Evolutionary conservation across 2,797 vertebrate species (phyloP).

Genomic region (Salmo trutta): DNA sequence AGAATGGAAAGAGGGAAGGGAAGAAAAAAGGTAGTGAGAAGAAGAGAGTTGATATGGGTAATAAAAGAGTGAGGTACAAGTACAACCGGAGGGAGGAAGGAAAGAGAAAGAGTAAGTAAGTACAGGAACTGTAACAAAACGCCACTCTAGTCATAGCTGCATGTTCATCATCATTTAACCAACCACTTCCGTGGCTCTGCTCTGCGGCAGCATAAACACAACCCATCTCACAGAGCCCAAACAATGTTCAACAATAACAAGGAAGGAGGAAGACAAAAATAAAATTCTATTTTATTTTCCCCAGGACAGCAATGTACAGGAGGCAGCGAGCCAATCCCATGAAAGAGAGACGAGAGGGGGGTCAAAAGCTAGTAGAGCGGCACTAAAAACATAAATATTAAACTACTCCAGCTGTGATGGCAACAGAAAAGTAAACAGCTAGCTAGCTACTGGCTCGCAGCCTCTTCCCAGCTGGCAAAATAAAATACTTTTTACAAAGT

Average conservation of each 20-base stretch:
- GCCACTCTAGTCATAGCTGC: not conserved
- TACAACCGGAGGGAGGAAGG: not conserved
- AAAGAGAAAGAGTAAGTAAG: not conserved
- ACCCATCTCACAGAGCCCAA: not conserved
- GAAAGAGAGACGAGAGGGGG: not conserved
- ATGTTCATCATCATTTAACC: conserved; percentile 2
- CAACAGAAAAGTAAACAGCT: not conserved
- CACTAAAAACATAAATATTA: conserved; percentile 1
- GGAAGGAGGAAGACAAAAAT: not conserved
- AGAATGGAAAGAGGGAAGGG: conserved; percentile 9
- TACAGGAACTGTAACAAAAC: not conserved
- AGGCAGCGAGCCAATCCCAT: not conserved
- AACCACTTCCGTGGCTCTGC: conserved; percentile 1
- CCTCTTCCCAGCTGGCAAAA: not conserved
- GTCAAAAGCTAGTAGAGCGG: not conserved
- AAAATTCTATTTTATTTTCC: not conserved
- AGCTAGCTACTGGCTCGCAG: not conserved
- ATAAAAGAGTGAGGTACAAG: no score
- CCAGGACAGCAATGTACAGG: not conserved
- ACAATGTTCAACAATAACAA: not conserved
- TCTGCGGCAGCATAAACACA: conserved; percentile 6
- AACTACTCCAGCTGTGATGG: not conserved
- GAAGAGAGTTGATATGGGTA: no score
- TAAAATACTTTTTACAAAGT: no score
- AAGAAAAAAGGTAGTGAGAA: no score